Conservation (phyloP, 1,140 invertebrate species). For the Trinorchestia longiramus region DNA sequence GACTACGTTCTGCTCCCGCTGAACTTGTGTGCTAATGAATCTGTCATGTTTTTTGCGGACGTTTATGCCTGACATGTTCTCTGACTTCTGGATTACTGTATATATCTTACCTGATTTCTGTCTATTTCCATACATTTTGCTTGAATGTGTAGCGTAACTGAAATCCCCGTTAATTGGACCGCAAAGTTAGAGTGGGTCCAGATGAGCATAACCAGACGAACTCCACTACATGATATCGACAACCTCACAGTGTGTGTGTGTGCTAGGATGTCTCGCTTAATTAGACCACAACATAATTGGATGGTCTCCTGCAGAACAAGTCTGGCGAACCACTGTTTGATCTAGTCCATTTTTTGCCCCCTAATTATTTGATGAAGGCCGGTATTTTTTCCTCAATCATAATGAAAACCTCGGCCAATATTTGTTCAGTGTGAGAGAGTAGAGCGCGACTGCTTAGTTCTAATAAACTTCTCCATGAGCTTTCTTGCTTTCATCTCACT, state of each 20-base stretch:
- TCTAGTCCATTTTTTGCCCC: slow-evolving; percentile 37
- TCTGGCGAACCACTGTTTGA: slow-evolving; percentile 43
- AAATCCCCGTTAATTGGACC: neutral
- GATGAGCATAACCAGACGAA: too few species aligned
- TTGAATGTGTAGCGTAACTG: neutral
- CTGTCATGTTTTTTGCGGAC: neutral
- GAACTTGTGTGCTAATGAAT: neutral
- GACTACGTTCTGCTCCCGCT: neutral
- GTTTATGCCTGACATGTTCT: too few species aligned
- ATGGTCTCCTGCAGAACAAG: slow-evolving; percentile 19
- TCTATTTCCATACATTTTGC: neutral
- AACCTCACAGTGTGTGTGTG: neutral
- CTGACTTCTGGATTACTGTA: neutral
- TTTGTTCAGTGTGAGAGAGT: slow-evolving; percentile 32
- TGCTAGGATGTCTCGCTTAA: slow-evolving; percentile 17
- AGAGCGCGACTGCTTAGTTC: neutral
- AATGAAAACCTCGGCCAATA: slow-evolving; percentile 48
- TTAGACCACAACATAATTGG: slow-evolving; percentile 30
- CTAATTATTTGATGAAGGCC: slow-evolving; percentile 54
- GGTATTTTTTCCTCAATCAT: slow-evolving; percentile 48
- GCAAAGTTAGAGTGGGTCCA: too few species aligned
- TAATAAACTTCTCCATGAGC: neutral
- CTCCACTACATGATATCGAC: neutral
- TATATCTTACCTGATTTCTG: neutral
- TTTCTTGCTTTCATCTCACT: neutral